A percentile compares a stretch with the other conserved stretches of the same genome.
Evolutionary conservation across 2,888 invertebrate genomes (phyloP).

Genomic region (Chromoteleia sp.): DNA sequence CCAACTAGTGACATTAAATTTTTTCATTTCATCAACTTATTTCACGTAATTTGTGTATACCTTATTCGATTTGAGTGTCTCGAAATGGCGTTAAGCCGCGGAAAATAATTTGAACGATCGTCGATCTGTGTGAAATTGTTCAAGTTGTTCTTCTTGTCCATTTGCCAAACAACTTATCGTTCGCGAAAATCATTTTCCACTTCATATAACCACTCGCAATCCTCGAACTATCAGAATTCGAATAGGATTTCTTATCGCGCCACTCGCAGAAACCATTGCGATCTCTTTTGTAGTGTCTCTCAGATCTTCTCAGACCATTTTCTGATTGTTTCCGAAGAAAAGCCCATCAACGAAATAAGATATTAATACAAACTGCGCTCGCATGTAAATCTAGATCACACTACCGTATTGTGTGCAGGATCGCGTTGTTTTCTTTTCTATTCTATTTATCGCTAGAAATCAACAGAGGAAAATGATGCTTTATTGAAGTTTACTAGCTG

Average conservation of each 20-base stretch:
- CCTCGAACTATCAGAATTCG: background rate
- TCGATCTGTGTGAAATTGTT: too few relatives aligned
- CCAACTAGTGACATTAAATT: too few relatives aligned
- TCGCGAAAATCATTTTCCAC: background rate
- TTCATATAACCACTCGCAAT: background rate
- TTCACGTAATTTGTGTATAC: too few relatives aligned
- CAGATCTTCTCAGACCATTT: slow-evolving; percentile 28
- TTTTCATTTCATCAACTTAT: too few relatives aligned
- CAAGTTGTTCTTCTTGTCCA: background rate
- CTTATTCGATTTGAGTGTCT: too few relatives aligned
- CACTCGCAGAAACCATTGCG: background rate
- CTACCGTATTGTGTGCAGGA: slow-evolving; percentile 2
- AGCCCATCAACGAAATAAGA: slow-evolving; percentile 14
- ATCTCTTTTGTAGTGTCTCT: background rate
- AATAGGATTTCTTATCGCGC: background rate
- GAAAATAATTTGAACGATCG: too few relatives aligned
- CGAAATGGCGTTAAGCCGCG: too few relatives aligned
- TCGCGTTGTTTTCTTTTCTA: slow-evolving; percentile 46
- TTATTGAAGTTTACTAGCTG: slow-evolving; percentile 42
- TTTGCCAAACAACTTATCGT: background rate
- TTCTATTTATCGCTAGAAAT: slow-evolving; percentile 56
- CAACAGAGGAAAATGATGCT: slow-evolving; percentile 33
- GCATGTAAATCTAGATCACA: slow-evolving; percentile 49
- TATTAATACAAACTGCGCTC: slow-evolving; percentile 15
- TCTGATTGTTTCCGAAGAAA: slow-evolving; percentile 18